Base-by-base conservation (phyloP, 2,797 vertebrate species). In the Enteromius trimaculatus region DNA sequence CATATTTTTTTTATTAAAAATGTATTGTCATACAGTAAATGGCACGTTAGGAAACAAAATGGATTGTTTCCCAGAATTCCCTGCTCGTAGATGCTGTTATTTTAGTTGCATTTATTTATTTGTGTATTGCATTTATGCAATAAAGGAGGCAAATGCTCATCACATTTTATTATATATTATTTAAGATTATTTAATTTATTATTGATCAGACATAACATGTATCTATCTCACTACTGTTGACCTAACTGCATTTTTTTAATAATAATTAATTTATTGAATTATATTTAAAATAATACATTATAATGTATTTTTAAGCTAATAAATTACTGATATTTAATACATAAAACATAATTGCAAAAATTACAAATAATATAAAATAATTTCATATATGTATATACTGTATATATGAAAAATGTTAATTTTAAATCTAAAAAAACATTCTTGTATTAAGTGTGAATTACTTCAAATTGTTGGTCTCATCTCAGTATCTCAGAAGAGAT, bases 381-480 rank as follows among this genome's bases (percentile, higher is more conserved):
- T n/a, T 37, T 37, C 3, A 10, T 6, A 39, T 37, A 31, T 31
- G 31, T 34, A 44, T 13, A 44, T 44, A 11, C 42, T 42, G 42
- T 47, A 47, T 47, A 14, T 47, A 47, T 14, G 2, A 1, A 10
- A 13, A 21, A 42, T 23, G 29, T n/a, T n/a, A 68, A 44, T 31
- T 21, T 62, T 23, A 23, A 60, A 42, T 21, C n/a, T 44, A 39
- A n/a, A 70, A 11, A 62, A 69, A 34, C 70, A 31, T 75, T n/a
- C 19, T 82, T 72, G 55, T 71, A 55, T 74, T 74, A 11, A 37
- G 19, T 66, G 37, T 65, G 13, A 79, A 84, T 49, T 49, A 66
- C 44, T 60, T 55, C 9, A 51, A 23, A 39, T 55, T 39, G 53
- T 64, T 26, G 8, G 26, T 74, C 74, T 85, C 62, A 65, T 76